Percentiles rank a stretch among this genome's conserved stretches.
These are phyloP conservation scores for Drosophila aff. DNA, from an alignment of 1,140 invertebrate species.

Conservation along the genomic window DNA sequence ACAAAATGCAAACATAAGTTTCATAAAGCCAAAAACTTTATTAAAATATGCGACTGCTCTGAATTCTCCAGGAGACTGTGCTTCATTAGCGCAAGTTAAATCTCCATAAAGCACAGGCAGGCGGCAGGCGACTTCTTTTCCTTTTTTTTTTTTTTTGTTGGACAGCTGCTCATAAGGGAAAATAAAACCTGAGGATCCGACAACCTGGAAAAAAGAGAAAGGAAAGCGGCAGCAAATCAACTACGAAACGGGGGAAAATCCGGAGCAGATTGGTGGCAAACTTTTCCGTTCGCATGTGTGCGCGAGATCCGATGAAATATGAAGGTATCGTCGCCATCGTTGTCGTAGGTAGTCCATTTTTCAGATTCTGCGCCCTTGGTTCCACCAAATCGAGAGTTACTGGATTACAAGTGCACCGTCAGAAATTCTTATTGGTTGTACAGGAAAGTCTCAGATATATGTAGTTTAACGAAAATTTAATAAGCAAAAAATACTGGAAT, in stretches of 20 bases:
- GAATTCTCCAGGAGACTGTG: conserved; percentile 20
- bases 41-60: conserved; percentile 74
- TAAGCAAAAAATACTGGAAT: background rate
- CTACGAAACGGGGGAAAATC: conserved; percentile 38
- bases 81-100: conserved; percentile 79
- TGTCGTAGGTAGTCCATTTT: conserved; percentile 44
- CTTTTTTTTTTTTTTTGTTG: conserved; percentile 21
- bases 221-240: conserved; percentile 64
- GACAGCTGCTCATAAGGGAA: conserved; percentile 60
- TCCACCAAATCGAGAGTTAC: conserved; percentile 1
- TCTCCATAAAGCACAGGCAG: conserved; percentile 76
- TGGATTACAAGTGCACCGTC: background rate
- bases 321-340: conserved; percentile 56
- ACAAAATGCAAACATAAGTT: conserved; percentile 76
- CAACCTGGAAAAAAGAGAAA: conserved; percentile 18
- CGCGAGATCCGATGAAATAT: conserved; percentile 53
- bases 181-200: conserved; percentile 16
- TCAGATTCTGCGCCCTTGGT: conserved; percentile 2
- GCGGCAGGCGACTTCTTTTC: conserved; percentile 40
- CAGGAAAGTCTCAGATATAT: too few species aligned
- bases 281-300: conserved; percentile 54
- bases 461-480: too few species aligned
- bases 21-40: conserved; percentile 66
- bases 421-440: background rate
- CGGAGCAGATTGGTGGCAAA: conserved; percentile 40